Base-by-base conservation (phyloP, 1,140 invertebrate species). In the Papilio glaucus region DNA sequence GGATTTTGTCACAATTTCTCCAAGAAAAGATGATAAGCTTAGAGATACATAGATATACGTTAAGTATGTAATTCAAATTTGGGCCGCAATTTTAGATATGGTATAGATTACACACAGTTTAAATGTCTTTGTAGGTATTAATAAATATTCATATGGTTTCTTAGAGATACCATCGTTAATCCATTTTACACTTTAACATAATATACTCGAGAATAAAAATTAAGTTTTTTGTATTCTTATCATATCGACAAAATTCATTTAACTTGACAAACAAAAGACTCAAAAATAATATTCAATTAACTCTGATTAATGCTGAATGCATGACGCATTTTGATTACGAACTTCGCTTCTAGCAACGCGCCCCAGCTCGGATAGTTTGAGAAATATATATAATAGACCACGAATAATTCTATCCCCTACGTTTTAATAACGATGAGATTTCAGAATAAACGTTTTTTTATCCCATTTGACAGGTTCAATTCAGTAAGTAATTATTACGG, bases 1-100 rank as follows among this genome's bases (percentile, higher is more conserved):
- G 88, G 90, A 92, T 87, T 87, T 82, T 72, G 77, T 82, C 76
- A 75, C 75, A 86, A 75, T 83, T 84, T 83, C 80, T 79, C 80
- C 79, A 41, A 62, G n/a, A 21, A 69, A 53, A 53, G 37, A 69
- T 69, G 67, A 69, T 68, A 68, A 42, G 13, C 38, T 26, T 26
- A 42, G 13, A 39, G 37, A 45, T 42, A 6, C 39, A 42, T 41
- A 42, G 39, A 68, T 68, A 42, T 68, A 45, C 9, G 15, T 65
- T 65, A 38, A 65, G 62, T 39, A 57, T 57, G 49, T 57, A 57
- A 57, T 57, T 57, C 24, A 57, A 57, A 57, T 57, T 57, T 57
- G 49, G 49, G 10, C 49, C 24, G 49, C 49, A 24, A 57, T 57
- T 57, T 57, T 57, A 57, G 49, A 57, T 57, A 57, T 57, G 49